Percentiles rank a stretch among this genome's conserved stretches.
Evolutionary conservation across 2,113 vertebrate species (phyloP).

Genomic region (Phrynosoma platyrhinos): DNA sequence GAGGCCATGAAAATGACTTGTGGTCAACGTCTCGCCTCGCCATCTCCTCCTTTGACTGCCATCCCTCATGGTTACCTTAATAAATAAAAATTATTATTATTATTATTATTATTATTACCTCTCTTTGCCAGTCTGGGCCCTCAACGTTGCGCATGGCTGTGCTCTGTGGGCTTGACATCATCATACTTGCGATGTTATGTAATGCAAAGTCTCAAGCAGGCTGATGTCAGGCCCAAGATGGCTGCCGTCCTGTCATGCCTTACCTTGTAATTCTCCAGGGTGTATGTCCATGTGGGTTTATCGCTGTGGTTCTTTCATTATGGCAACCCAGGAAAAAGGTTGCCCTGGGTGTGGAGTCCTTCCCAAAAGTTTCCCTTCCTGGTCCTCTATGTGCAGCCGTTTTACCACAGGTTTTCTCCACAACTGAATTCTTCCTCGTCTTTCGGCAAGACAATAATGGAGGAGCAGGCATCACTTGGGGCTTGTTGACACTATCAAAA

Average conservation of each 20-base stretch:
- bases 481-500: too few relatives aligned
- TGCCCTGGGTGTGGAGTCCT: too few relatives aligned
- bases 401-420: background rate
- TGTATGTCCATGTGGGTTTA: constrained; percentile 23
- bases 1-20: constrained; percentile 2
- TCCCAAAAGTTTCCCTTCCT: too few relatives aligned
- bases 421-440: too few relatives aligned
- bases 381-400: too few relatives aligned
- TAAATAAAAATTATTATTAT: too few relatives aligned
- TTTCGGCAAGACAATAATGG: background rate
- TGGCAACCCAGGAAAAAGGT: background rate
- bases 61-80: constrained; percentile 33
- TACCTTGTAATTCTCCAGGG: constrained; percentile 47
- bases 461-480: too few relatives aligned
- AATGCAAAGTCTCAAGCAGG: constrained; percentile 77
- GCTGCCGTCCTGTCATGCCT: constrained; percentile 74
- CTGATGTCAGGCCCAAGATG: constrained; percentile 81
- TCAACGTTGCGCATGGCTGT: constrained; percentile 72
- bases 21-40: background rate
- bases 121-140: constrained; percentile 52
- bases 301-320: constrained; percentile 51
- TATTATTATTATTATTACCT: too few relatives aligned
- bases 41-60: background rate
- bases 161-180: constrained; percentile 80
- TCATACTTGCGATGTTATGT: constrained; percentile 80